Conservation (phyloP, 35 echinoderm and acorn worm genomes). For the Eucidaris tribuloides region DNA sequence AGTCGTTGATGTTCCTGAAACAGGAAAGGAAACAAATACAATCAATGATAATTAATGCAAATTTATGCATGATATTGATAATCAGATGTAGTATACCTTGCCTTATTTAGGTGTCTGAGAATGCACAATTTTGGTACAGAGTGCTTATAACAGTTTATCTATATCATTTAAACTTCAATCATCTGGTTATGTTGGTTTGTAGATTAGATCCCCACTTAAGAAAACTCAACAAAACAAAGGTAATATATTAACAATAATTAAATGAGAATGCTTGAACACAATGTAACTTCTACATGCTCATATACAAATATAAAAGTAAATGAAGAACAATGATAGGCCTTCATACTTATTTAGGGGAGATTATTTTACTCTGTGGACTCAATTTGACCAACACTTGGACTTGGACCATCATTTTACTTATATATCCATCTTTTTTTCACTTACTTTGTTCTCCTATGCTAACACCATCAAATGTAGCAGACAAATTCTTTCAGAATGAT, state of each 20-base stretch:
- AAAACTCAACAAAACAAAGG: too few species aligned
- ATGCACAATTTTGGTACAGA: not conserved
- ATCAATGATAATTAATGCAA: not conserved
- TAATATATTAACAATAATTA: too few species aligned
- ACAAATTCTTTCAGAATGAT: not conserved
- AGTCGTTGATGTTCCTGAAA: conserved; percentile 90
- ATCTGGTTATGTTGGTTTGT: too few species aligned
- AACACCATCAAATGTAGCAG: not conserved
- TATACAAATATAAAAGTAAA: too few species aligned
- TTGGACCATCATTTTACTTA: too few species aligned
- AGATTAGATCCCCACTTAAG: too few species aligned
- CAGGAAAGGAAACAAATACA: conserved; percentile 10
- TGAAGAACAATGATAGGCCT: too few species aligned
- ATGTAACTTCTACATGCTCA: too few species aligned
- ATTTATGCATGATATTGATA: not conserved
- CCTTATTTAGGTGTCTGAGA: not conserved
- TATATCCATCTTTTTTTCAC: too few species aligned
- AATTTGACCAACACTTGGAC: not conserved
- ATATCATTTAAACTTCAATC: not conserved
- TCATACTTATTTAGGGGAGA: not conserved
- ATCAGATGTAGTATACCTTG: not conserved
- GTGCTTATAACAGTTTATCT: too few species aligned
- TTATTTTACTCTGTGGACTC: too few species aligned
- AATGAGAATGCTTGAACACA: too few species aligned
- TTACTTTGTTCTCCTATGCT: not conserved